Evolutionary conservation across 1,140 invertebrate species (phyloP).

Genomic region (Drosophila nigrodunni): DNA sequence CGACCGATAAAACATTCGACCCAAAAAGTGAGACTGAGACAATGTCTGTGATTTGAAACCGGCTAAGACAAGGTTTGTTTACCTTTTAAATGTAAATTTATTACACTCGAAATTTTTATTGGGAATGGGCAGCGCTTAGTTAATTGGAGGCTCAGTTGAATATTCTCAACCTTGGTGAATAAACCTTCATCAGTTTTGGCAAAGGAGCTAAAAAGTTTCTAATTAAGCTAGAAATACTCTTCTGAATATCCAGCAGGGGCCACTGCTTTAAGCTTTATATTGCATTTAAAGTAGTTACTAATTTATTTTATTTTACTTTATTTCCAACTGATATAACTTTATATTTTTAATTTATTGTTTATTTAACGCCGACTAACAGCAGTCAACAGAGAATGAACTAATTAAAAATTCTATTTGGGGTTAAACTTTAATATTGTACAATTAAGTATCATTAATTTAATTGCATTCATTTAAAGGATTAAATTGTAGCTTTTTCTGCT

Average conservation of each 20-base stretch:
- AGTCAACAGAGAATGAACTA: neutral
- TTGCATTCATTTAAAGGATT: neutral
- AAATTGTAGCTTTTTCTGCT: too few species aligned
- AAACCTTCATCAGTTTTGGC: constrained; percentile 67
- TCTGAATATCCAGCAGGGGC: neutral
- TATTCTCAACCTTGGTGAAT: constrained; percentile 62
- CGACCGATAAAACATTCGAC: constrained; percentile 60
- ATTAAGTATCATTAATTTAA: neutral
- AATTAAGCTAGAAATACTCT: constrained; percentile 25
- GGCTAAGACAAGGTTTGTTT: constrained; percentile 54
- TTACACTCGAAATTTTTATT: constrained; percentile 34
- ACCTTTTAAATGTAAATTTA: constrained; percentile 82
- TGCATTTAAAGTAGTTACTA: too few species aligned
- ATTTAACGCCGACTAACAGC: neutral
- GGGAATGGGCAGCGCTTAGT: constrained; percentile 37
- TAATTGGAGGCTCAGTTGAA: constrained; percentile 69
- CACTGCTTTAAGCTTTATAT: neutral
- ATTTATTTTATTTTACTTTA: too few species aligned
- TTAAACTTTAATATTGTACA: too few species aligned
- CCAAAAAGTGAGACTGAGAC: neutral
- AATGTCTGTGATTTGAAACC: constrained; percentile 10
- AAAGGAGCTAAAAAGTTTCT: neutral
- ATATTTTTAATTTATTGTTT: neutral
- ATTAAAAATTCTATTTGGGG: neutral
- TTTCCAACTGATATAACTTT: too few species aligned